These are phyloP conservation scores for Drosophila trapezifrons DNA, from an alignment of 1,140 invertebrate species.

Conservation along the genomic window DNA sequence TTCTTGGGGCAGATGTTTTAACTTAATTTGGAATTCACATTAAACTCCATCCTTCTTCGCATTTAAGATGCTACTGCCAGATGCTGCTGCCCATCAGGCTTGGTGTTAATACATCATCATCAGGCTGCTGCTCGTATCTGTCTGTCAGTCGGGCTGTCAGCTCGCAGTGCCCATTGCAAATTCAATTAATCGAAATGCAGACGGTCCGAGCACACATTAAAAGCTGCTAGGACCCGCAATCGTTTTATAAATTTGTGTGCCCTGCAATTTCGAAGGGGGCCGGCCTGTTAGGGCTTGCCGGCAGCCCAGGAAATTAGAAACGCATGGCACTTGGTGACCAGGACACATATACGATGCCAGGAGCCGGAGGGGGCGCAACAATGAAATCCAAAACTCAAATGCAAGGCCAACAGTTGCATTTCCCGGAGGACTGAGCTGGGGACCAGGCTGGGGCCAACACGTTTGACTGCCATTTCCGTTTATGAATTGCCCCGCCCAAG, in stretches of 20 bases:
- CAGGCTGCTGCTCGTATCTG: slow-evolving; percentile 7
- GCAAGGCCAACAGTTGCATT: slow-evolving; percentile 47
- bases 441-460: slow-evolving; percentile 45
- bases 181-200: slow-evolving; percentile 75
- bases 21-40: neutral
- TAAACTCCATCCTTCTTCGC: neutral
- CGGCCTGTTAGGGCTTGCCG: neutral
- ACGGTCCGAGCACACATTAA: slow-evolving; percentile 38
- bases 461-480: slow-evolving; percentile 67
- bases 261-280: slow-evolving; percentile 44
- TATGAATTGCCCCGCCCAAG: slow-evolving; percentile 58
- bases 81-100: slow-evolving; percentile 13
- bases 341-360: neutral
- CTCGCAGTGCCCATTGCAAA: slow-evolving; percentile 48
- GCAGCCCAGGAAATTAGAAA: slow-evolving; percentile 78
- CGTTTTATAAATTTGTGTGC: slow-evolving; percentile 67
- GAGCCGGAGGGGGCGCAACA: slow-evolving; percentile 16
- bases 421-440: slow-evolving; percentile 16
- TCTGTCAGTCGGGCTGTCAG: slow-evolving; percentile 36
- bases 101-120: slow-evolving; percentile 28
- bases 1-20: neutral
- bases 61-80: neutral
- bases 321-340: slow-evolving; percentile 62
- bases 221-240: slow-evolving; percentile 23
- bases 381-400: slow-evolving; percentile 36